Base-by-base conservation (phyloP, 1,140 invertebrate species). In the Leucophenga varia region DNA sequence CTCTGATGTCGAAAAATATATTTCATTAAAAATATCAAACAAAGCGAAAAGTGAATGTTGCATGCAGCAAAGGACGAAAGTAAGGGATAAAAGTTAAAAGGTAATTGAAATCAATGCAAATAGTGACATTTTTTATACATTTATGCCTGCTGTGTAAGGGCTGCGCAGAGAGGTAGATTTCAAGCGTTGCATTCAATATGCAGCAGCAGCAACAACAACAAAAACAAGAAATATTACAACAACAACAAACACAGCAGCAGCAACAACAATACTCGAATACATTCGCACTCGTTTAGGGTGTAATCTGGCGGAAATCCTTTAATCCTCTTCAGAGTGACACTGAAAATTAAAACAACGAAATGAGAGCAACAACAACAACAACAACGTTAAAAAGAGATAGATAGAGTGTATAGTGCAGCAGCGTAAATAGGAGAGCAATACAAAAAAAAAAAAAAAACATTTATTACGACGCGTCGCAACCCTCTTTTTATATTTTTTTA, bases 271-370 rank as follows among this genome's bases (percentile, higher is more conserved):
- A 13, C 34, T n/a, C 20, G 42, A 18, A 14, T 45, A 30, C 38
- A 10, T 10, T 67, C 57, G 59, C 52, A 55, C 49, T 64, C 60
- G 55, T 60, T 68, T 68, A 64, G 64, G 59, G 49, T 65, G 64
- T 68, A 68, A 68, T 61, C 65, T 52, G 43, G 46, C 54, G 61
- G 52, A 69, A 68, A 68, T 68, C 64, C 64, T 68, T 68, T 68
- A 68, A 68, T 64, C 64, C 64, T 65, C 64, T 68, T 68, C 61
- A 68, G 42, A 59, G 57, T 69, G 64, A 64, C 61, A 67, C 56
- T 53, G 64, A 63, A n/a, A 67, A 67, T 67, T 67, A 67, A 67
- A 61, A 53, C 58, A 64, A 18, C 34, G 17, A 34, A 40, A 21
- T 28, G 38, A 51, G 45, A 31, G 34, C 35, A 43, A 41, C 43